phyloP scores from a whole-genome alignment of 2,797 vertebrate genomes.

The Bradypodion pumilum region DNA sequence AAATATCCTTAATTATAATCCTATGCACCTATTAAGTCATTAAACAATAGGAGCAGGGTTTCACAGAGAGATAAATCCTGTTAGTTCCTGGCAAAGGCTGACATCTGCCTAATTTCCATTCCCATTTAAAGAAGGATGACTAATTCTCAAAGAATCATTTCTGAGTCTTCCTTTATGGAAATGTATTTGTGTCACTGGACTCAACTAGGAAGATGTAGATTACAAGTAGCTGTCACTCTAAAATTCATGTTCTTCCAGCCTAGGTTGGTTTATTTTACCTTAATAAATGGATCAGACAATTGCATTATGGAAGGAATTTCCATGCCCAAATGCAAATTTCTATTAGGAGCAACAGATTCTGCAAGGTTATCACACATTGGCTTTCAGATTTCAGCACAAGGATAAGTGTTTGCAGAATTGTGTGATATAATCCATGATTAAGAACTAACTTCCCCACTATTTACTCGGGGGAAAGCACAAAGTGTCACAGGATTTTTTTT shows the following conservation, averaged over 20 bases:
- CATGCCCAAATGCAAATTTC: background rate
- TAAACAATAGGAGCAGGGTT: conserved; percentile 38
- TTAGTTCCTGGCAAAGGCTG: conserved; percentile 45
- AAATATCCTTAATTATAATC: conserved; percentile 58
- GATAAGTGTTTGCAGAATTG: background rate
- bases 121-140: conserved; percentile 37
- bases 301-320: background rate
- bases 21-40: conserved; percentile 45
- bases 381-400: background rate
- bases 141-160: conserved; percentile 53
- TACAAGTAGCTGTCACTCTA: conserved; percentile 43
- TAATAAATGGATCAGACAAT: conserved; percentile 17
- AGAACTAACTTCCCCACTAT: background rate
- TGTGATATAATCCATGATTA: background rate
- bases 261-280: conserved; percentile 15
- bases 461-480: background rate
- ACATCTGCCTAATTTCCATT: conserved; percentile 53
- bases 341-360: background rate
- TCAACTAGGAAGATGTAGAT: conserved; percentile 32
- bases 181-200: conserved; percentile 42
- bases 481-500: background rate
- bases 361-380: background rate
- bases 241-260: conserved; percentile 29
- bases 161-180: conserved; percentile 50
- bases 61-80: conserved; percentile 45